Base-by-base conservation (phyloP, 2,113 vertebrate genomes). In the Onychostruthus taczanowskii region DNA sequence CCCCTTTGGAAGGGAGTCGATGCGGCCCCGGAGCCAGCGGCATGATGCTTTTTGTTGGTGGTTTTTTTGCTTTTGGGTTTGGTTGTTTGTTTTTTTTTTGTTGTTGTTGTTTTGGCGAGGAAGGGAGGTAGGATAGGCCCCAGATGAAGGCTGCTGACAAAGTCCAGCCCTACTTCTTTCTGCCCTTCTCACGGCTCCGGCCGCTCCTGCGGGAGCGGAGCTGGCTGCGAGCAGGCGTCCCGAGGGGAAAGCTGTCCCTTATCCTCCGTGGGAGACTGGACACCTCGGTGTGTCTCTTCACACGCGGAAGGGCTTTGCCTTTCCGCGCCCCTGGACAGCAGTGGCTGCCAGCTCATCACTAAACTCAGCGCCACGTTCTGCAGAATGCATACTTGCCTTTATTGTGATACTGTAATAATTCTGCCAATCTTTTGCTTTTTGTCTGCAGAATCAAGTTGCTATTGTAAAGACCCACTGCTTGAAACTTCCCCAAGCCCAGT, bases 391-490 rank as follows among this genome's bases (percentile, higher is more conserved):
- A 68, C 89, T 68, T 92, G 90, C 67, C 89, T 74, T 93, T 90
- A 23, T 44, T 90, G 94, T 96, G 95, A 92, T 28, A 61, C 77
- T 90, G 78, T 93, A 97, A 97, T 96, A 97, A 96, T 97, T 90
- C 94, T 96, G 74, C 95, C 94, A 96, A 93, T 97, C 92, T 96
- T 67, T 95, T 92, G 94, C 78, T 94, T 97, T 97, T 96, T 97
- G 95, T 97, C 97, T 97, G 97, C 95, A 98, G 97, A 97, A 97
- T 96, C 90, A 97, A 97, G 96, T 97, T 97, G 96, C 97, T 96
- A 98, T 98, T 98, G 97, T 98, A 97, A 98, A 98, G 97, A 95
- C 80, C 92, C 94, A 94, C 94, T 97, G 94, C 95, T 97, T 97
- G 95, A 98, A 97, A 96, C 95, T 97, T 96, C 96, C 96, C 95